phyloP scores from a whole-genome alignment of 2,888 invertebrate genomes.

The Caenorhabditis sp. region DNA sequence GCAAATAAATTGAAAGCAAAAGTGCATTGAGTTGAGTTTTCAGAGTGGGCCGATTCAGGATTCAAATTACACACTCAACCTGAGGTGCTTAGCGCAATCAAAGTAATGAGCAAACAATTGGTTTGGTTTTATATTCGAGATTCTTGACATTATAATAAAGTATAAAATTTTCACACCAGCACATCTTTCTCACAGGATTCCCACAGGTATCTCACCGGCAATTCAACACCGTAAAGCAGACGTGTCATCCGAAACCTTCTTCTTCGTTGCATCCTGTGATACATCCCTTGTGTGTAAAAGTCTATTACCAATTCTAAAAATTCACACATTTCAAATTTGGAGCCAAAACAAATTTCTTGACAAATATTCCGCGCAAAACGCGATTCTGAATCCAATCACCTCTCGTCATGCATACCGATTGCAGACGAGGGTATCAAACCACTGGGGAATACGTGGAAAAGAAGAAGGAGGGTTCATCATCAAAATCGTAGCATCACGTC shows the following conservation, averaged over 20 bases:
- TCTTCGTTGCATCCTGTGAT: not conserved
- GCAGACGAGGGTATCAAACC: constrained; percentile 18
- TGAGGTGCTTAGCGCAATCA: constrained; percentile 64
- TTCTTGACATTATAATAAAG: too few species aligned
- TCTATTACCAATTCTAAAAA: constrained; percentile 49
- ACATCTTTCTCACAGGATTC: constrained; percentile 35
- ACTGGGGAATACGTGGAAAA: constrained; percentile 31
- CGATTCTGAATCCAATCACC: constrained; percentile 58
- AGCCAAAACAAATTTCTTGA: constrained; percentile 43
- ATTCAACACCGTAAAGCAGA: too few species aligned
- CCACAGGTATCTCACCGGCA: too few species aligned
- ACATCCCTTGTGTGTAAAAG: constrained; percentile 6
- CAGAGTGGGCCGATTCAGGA: constrained; percentile 25
- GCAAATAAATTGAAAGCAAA: not conserved
- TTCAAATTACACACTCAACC: constrained; percentile 55
- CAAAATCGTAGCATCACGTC: too few species aligned
- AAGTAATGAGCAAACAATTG: constrained; percentile 67
- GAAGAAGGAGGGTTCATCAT: too few species aligned
- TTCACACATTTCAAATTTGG: constrained; percentile 49
- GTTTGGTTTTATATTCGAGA: too few species aligned
- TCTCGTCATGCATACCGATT: constrained; percentile 52
- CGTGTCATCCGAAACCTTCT: constrained; percentile 38
- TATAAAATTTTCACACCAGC: constrained; percentile 12
- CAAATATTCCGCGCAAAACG: constrained; percentile 38
- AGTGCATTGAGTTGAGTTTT: constrained; percentile 17